These are phyloP conservation scores for Eidolon helvum DNA, from an alignment of 2,113 vertebrate species.

Conservation along the genomic window DNA sequence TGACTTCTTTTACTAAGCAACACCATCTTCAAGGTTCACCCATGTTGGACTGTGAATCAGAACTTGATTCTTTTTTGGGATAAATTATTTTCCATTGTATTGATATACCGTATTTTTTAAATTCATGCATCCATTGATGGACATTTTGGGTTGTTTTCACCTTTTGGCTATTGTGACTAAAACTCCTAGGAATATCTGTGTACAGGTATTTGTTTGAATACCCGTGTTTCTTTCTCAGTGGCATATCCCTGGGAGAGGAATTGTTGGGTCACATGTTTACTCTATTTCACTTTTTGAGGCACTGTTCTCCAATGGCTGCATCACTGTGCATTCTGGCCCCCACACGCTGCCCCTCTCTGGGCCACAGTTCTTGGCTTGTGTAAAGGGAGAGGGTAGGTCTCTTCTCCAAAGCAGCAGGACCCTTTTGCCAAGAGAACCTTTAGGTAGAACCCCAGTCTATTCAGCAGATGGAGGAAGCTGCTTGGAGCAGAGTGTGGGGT, in stretches of 20 bases:
- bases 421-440: background rate
- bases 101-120: background rate
- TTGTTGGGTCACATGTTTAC: background rate
- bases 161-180: background rate
- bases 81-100: background rate
- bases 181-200: too few species aligned
- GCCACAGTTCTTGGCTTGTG: background rate
- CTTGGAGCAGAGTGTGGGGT: background rate
- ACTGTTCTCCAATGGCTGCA: background rate
- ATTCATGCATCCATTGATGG: background rate
- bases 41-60: background rate
- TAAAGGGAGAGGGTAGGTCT: background rate
- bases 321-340: background rate
- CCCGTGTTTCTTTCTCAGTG: background rate
- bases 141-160: background rate
- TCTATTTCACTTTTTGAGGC: background rate
- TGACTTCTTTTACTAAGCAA: background rate
- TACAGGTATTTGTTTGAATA: background rate
- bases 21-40: background rate
- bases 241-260: background rate
- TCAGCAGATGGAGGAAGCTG: background rate
- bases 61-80: background rate
- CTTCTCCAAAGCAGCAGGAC: background rate
- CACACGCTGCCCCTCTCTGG: fast-evolving
- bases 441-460: background rate